Conservation (phyloP, 2,113 vertebrate genomes). For the Gobius niger region DNA sequence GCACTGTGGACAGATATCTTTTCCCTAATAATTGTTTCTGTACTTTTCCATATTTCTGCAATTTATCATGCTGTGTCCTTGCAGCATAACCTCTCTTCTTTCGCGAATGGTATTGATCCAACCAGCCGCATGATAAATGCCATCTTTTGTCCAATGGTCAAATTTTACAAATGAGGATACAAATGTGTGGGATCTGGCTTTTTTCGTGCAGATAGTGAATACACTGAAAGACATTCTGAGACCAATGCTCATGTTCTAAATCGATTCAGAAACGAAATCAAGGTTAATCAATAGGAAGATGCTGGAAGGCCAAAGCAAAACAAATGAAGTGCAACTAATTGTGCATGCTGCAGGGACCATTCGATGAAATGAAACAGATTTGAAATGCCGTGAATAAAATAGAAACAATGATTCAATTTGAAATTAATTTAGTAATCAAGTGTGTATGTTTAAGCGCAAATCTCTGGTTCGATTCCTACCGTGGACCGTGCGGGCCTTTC, state of each 20-base stretch:
- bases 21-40: slow-evolving; percentile 38
- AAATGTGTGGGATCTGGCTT: slow-evolving; percentile 21
- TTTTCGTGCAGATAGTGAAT: slow-evolving; percentile 12
- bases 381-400: neutral
- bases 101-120: slow-evolving; percentile 58
- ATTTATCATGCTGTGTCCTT: slow-evolving; percentile 53
- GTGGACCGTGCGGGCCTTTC: too few relatives aligned
- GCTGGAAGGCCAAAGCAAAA: neutral
- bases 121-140: slow-evolving; percentile 50
- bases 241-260: neutral
- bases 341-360: too few relatives aligned
- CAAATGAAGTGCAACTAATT: slow-evolving; percentile 7
- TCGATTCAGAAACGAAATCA: slow-evolving; percentile 5
- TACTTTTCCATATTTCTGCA: slow-evolving; percentile 55
- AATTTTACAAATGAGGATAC: slow-evolving; percentile 46
- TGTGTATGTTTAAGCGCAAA: too few relatives aligned
- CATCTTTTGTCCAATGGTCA: slow-evolving; percentile 45
- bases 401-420: neutral
- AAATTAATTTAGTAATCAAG: neutral
- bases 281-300: slow-evolving; percentile 9
- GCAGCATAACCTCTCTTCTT: slow-evolving; percentile 38
- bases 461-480: too few relatives aligned
- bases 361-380: neutral
- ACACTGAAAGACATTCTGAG: slow-evolving; percentile 7
- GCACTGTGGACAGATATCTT: slow-evolving; percentile 38